Percentiles rank a stretch among this genome's conserved stretches.
Evolutionary conservation across 2,888 invertebrate species (phyloP).

Genomic region (Cephus spinipes): DNA sequence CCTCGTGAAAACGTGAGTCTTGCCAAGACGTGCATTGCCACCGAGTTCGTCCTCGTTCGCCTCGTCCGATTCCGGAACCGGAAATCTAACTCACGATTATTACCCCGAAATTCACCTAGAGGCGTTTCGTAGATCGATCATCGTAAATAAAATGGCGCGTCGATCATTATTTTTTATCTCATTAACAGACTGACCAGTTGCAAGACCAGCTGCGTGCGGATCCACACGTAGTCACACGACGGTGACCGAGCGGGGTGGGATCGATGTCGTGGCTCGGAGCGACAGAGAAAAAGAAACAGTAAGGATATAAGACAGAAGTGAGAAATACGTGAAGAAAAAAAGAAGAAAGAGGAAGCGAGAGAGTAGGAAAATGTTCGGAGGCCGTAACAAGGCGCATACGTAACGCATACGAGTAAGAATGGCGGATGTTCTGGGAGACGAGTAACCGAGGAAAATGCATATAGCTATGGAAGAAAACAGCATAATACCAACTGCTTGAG

Average conservation of each 20-base stretch:
- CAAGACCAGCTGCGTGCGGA: background rate
- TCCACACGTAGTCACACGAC: too few species aligned
- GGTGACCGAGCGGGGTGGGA: background rate
- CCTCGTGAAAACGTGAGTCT: conserved; percentile 29
- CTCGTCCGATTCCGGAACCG: conserved; percentile 37
- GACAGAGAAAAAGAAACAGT: background rate
- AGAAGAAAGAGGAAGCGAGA: conserved; percentile 20
- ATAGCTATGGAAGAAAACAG: background rate
- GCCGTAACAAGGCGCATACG: conserved; percentile 17
- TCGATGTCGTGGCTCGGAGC: too few species aligned
- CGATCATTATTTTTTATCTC: background rate
- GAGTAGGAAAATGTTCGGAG: conserved; percentile 20
- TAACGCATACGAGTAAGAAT: background rate
- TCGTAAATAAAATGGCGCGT: background rate
- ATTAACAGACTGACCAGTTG: background rate
- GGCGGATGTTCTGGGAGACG: background rate
- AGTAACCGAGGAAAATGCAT: conserved; percentile 1
- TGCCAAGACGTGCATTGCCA: background rate
- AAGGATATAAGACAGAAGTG: conserved; percentile 6
- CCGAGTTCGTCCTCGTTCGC: background rate
- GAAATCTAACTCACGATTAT: conserved; percentile 24
- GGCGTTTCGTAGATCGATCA: background rate
- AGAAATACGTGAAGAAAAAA: conserved; percentile 24
- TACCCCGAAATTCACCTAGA: background rate
- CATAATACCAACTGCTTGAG: background rate